Conservation (phyloP, 2,113 vertebrate species). For the Ardeotis arabs region DNA sequence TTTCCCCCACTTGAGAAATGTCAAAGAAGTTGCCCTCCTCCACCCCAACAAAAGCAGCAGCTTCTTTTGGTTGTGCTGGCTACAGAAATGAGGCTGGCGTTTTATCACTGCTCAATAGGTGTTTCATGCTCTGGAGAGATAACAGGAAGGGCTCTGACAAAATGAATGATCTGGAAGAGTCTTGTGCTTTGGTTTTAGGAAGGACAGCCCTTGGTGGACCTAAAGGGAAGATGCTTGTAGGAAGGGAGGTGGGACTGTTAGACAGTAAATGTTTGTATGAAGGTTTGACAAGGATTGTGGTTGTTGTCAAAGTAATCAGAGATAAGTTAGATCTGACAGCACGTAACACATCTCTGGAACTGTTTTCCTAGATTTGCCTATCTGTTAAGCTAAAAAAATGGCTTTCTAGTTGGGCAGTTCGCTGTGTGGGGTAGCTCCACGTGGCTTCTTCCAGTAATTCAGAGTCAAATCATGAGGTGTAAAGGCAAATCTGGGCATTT, state of each 20-base stretch:
- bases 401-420: neutral
- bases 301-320: neutral
- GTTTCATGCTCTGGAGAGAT: neutral
- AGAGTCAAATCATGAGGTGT: fast-evolving
- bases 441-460: neutral
- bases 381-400: neutral
- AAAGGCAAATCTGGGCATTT: neutral
- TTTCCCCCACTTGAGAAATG: neutral
- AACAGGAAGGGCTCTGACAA: neutral
- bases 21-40: fast-evolving
- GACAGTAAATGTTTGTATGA: neutral
- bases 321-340: neutral
- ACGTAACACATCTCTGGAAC: neutral
- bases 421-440: neutral
- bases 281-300: neutral
- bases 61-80: neutral
- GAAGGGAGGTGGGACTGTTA: neutral
- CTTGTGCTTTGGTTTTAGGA: neutral
- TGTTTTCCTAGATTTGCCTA: fast-evolving
- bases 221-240: neutral
- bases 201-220: neutral
- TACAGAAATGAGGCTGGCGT: neutral
- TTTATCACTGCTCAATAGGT: neutral
- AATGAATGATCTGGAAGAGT: neutral
- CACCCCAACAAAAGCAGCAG: neutral